These are phyloP conservation scores for Cotesia glomerata DNA, from an alignment of 1,140 invertebrate genomes.

Conservation along the genomic window DNA sequence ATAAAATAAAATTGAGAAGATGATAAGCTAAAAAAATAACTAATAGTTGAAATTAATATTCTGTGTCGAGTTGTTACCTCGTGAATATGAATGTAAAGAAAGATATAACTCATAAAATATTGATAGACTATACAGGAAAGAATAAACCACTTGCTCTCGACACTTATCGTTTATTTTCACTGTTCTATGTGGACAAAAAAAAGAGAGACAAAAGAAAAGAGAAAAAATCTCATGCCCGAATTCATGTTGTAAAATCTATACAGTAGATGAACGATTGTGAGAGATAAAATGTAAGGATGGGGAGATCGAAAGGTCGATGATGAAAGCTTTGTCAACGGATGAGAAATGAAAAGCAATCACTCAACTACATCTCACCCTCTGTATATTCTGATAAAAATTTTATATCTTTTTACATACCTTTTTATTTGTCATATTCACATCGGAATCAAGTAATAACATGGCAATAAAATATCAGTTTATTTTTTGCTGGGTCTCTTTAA, in stretches of 20 bases:
- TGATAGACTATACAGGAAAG: too few species aligned
- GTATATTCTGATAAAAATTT: background rate
- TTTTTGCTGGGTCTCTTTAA: background rate
- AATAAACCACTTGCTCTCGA: background rate
- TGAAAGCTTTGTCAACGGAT: constrained; percentile 6
- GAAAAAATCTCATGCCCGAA: background rate
- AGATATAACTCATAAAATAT: too few species aligned
- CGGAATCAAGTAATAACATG: background rate
- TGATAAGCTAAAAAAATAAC: too few species aligned
- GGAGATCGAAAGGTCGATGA: background rate
- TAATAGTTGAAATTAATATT: too few species aligned
- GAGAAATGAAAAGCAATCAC: constrained; percentile 11
- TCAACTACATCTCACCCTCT: background rate
- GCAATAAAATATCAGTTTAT: background rate
- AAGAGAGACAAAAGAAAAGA: too few species aligned
- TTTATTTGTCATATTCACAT: constrained; percentile 4
- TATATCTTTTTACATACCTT: constrained; percentile 4
- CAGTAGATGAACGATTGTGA: background rate
- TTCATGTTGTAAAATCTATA: background rate
- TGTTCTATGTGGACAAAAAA: background rate
- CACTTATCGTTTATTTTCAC: background rate
- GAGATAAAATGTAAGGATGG: background rate
- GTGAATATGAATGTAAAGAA: too few species aligned
- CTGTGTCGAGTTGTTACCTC: too few species aligned
- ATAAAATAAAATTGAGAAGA: too few species aligned